Base-by-base conservation (phyloP, 1,140 invertebrate species). In the Agrypnia vestita region DNA sequence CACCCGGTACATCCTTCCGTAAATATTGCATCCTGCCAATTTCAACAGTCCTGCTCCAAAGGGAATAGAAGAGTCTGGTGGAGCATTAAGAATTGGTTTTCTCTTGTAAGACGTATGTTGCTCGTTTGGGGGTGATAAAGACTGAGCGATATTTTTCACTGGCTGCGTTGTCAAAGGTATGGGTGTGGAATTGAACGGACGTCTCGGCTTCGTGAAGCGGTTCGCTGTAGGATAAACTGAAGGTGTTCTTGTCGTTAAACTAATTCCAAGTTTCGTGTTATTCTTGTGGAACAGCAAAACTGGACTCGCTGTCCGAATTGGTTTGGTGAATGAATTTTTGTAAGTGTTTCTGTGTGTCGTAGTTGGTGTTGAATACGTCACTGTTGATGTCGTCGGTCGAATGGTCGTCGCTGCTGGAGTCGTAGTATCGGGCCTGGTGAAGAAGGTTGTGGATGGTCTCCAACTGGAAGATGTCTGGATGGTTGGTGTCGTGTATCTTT, bases 11-110 rank as follows among this genome's bases (percentile, higher is more conserved):
- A 97, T 97, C 82, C 93, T 91, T 3, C 96, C 96, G 85, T 97
- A 97, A 83, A 97, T 97, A 88, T 97, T 97, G 85, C 96, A 97
- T 0, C 96, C 96, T 10, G 95, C 95, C 79, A 97, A 85, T 86
- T 96, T 96, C 19, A 97, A 87, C 47, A 94, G 83, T 43, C 91
- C 91, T 13, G 88, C 84, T 7, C 89, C 89, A 3, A 86, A 77
- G 0, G 84, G 84, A 0, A 82, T 72, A 10, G 81, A 55, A 0
- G 85, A 61, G 0, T 83, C 84, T 72, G 82, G 81, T 19, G 84
- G 71, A 61, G 76, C 82, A 3, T 82, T 79, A 11, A 84, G 84
- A n/a, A 44, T 44, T 49, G 69, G 69, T 12, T 82, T 75, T 25
- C 82, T 76, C 0, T 82, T 59, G 10, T 76, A 74, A 21, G 76